Percentiles rank a stretch among this genome's conserved stretches.
These are phyloP conservation scores for Drosophila phalerata DNA, from an alignment of 2,888 invertebrate genomes.

Conservation along the genomic window DNA sequence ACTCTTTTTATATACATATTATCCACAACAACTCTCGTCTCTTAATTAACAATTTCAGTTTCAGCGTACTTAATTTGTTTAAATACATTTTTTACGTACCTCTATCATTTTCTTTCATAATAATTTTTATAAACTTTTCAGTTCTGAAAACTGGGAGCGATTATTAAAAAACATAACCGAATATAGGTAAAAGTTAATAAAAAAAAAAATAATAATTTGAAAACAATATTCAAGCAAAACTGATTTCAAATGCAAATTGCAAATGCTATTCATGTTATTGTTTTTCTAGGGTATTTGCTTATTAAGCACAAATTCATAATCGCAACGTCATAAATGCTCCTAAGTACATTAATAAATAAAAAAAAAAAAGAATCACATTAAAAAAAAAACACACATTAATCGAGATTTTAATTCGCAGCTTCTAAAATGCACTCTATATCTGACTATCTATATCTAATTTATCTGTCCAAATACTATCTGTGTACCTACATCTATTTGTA, in stretches of 20 bases:
- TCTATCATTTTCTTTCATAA: slow-evolving; percentile 71
- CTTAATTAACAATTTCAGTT: slow-evolving; percentile 60
- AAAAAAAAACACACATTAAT: slow-evolving; percentile 51
- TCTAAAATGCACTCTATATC: slow-evolving; percentile 57
- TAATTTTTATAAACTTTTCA: slow-evolving; percentile 84
- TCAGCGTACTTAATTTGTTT: slow-evolving; percentile 58
- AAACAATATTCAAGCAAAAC: slow-evolving; percentile 37
- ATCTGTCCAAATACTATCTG: slow-evolving; percentile 32
- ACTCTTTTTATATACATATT: slow-evolving; percentile 16
- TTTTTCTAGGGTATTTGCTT: slow-evolving; percentile 60
- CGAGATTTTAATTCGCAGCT: slow-evolving; percentile 66
- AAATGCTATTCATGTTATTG: slow-evolving; percentile 65
- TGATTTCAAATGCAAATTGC: slow-evolving; percentile 57
- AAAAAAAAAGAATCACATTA: slow-evolving; percentile 16
- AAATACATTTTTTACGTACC: slow-evolving; percentile 51
- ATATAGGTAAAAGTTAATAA: slow-evolving; percentile 84
- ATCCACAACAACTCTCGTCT: slow-evolving; percentile 46
- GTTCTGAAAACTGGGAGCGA: slow-evolving; percentile 86
- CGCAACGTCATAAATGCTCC: slow-evolving; percentile 49
- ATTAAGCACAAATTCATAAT: slow-evolving; percentile 52
- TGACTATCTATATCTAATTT: slow-evolving; percentile 30
- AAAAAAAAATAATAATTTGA: slow-evolving; percentile 41
- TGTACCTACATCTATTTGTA: slow-evolving; percentile 28
- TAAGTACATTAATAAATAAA: slow-evolving; percentile 31
- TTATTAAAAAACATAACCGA: slow-evolving; percentile 86